Evolutionary conservation across 2,113 vertebrate species (phyloP).

Genomic region (Pseudopipra pipra): DNA sequence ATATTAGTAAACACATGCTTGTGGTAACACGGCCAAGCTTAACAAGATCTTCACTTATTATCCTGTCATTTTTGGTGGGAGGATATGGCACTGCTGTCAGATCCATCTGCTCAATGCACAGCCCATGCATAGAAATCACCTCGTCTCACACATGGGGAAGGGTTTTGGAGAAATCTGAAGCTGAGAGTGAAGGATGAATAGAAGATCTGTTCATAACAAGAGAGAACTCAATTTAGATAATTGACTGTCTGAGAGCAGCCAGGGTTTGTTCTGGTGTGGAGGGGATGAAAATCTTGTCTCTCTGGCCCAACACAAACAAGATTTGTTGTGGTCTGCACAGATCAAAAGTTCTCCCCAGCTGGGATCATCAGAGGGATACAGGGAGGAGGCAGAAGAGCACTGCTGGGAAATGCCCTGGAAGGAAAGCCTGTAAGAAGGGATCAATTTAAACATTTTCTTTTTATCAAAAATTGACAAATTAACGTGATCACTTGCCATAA

Average conservation of each 20-base stretch:
- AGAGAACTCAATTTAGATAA: background rate
- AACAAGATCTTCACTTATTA: slow-evolving; percentile 54
- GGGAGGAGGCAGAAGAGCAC: background rate
- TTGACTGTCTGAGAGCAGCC: background rate
- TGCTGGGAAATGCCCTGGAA: background rate
- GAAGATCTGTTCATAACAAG: background rate
- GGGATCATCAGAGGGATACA: background rate
- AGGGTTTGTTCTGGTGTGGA: background rate
- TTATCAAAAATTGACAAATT: background rate
- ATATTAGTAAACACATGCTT: slow-evolving; percentile 53
- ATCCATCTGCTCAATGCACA: slow-evolving; percentile 41
- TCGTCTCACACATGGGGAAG: background rate
- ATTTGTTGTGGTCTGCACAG: background rate
- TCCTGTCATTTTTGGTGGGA: slow-evolving; percentile 37
- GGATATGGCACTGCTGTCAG: slow-evolving; percentile 32
- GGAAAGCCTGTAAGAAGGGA: background rate
- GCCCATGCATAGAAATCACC: background rate
- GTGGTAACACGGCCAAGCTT: slow-evolving; percentile 13
- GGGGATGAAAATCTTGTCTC: background rate
- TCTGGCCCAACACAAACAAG: background rate
- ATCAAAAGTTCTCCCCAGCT: background rate
- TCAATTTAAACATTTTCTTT: background rate
- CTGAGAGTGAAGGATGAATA: background rate
- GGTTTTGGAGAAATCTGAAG: background rate
- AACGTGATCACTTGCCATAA: background rate